Base-by-base conservation (phyloP, 2,888 invertebrate genomes). In the Aporophyla lueneburgensis region DNA sequence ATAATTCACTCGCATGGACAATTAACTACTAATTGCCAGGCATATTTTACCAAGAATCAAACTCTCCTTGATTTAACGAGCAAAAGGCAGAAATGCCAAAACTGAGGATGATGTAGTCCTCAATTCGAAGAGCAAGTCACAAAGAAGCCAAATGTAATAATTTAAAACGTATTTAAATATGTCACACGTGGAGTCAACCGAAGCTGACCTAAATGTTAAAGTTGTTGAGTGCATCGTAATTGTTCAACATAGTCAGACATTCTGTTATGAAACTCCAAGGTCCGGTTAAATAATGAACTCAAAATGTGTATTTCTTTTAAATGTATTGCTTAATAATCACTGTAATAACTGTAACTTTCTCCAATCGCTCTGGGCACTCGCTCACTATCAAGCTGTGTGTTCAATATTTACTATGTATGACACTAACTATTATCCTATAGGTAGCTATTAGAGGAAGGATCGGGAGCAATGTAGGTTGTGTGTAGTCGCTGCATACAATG, bases 131-230 rank as follows among this genome's bases (percentile, higher is more conserved):
- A 71, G 43, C 61, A 69, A 59, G 54, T n/a, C 73, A 59, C 54
- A 14, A 71, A 77, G 62, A 71, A 74, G 24, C 54, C 27, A 56
- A 69, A 74, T 72, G 70, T 27, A 69, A 71, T 59, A 54, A 77
- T 69, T 68, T 71, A 68, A 56, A 73, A 74, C 54, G 61, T 24
- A 68, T 84, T 80, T 66, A 71, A 83, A 86, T 78, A 79, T 81
- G 86, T 81, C 79, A 65, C 78, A 66, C 83, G 76, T 77, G 74
- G 69, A 85, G 59, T 78, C 69, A 40, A 59, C 27, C 33, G 69
- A 78, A 78, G 66, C 74, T 87, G 88, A 86, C 88, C 88, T 86
- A 86, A 86, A 86, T 86, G 59, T 86, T 67, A 74, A 76, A 77
- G 24, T 70, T 68, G 71, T 74, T 68, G 66, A 66, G 24, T 80